phyloP scores from a whole-genome alignment of 2,797 vertebrate species.

The Gymnodraco acuticeps region DNA sequence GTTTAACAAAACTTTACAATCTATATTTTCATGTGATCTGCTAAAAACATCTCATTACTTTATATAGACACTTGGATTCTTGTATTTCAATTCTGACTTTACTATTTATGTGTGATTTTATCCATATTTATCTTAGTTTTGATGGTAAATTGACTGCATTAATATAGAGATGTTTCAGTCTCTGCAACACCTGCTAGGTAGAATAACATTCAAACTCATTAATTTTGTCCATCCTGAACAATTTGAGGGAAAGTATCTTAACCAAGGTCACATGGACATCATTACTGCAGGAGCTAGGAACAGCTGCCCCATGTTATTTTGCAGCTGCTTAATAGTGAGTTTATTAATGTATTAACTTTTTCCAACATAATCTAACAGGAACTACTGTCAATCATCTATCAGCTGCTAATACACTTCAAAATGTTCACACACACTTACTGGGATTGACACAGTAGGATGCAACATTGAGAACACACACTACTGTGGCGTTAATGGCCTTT shows the following conservation, averaged over 20 bases:
- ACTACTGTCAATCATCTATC: background rate
- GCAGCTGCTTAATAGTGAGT: background rate
- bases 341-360: background rate
- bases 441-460: background rate
- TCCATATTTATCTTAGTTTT: background rate
- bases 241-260: too few relatives aligned
- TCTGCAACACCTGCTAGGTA: too few relatives aligned
- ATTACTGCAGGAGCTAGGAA: too few relatives aligned
- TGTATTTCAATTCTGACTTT: background rate
- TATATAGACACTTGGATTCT: background rate
- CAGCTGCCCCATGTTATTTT: background rate
- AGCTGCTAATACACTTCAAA: background rate
- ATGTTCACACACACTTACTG: background rate
- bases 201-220: too few relatives aligned
- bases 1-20: background rate
- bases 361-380: background rate
- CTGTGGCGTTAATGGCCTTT: slow-evolving; percentile 12
- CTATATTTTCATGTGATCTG: background rate
- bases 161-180: too few relatives aligned
- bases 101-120: background rate
- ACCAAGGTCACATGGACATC: too few relatives aligned
- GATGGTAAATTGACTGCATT: too few relatives aligned
- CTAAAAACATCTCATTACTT: background rate
- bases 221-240: too few relatives aligned
- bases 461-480: slow-evolving; percentile 5